phyloP scores from a whole-genome alignment of 2,113 vertebrate species.

The Carassius auratus region DNA sequence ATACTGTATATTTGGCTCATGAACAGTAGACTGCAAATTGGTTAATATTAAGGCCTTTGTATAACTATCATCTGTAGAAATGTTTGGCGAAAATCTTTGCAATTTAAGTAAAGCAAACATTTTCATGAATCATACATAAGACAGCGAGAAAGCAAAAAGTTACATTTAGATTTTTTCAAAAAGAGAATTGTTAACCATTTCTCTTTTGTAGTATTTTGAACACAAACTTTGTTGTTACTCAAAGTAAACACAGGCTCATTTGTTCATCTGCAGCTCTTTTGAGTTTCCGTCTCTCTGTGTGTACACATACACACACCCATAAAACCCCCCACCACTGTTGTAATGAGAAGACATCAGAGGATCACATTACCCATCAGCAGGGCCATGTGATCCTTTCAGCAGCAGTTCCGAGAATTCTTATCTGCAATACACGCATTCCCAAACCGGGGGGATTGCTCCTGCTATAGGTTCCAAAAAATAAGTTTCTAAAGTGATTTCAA shows the following conservation, averaged over 20 bases:
- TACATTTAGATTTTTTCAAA: background rate
- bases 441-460: slow-evolving; percentile 34
- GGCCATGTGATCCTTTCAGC: slow-evolving; percentile 15
- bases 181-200: background rate
- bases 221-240: background rate
- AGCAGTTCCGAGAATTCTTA: slow-evolving; percentile 18
- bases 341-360: slow-evolving; percentile 23
- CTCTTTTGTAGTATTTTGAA: background rate
- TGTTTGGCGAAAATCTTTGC: background rate
- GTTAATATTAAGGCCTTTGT: too few relatives aligned
- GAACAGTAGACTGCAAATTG: background rate
- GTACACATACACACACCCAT: slow-evolving; percentile 40
- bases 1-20: too few relatives aligned
- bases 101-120: background rate
- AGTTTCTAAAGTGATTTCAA: too few relatives aligned
- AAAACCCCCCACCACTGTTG: background rate
- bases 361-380: slow-evolving; percentile 43
- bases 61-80: background rate
- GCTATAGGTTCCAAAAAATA: background rate
- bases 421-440: slow-evolving; percentile 3
- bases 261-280: background rate
- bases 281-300: background rate
- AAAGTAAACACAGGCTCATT: background rate
- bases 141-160: background rate
- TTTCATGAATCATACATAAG: background rate